phyloP scores from a whole-genome alignment of 2,113 vertebrate genomes.

The Paratilapia polleni region DNA sequence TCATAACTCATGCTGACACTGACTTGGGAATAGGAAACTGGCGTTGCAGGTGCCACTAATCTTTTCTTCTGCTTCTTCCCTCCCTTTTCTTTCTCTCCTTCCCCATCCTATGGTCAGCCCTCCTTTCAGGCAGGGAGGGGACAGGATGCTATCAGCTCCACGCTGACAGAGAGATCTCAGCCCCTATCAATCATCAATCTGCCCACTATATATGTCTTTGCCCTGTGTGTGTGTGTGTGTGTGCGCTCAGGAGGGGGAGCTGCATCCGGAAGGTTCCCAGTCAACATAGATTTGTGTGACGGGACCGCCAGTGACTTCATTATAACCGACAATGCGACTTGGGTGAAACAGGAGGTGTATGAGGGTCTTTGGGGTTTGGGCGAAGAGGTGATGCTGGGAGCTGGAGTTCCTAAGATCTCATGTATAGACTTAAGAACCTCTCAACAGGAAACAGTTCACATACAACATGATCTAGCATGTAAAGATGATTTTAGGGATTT shows the following conservation, averaged over 20 bases:
- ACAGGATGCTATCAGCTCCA: slow-evolving; percentile 58
- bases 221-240: slow-evolving; percentile 49
- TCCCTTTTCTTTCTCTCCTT: slow-evolving; percentile 2
- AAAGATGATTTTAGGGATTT: neutral
- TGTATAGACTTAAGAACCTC: neutral
- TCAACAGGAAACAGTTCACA: slow-evolving; percentile 1
- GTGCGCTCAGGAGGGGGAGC: slow-evolving; percentile 19
- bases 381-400: slow-evolving; percentile 41
- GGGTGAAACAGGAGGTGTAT: slow-evolving; percentile 38
- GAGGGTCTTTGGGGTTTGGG: slow-evolving; percentile 36
- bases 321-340: slow-evolving; percentile 62
- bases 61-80: slow-evolving; percentile 23
- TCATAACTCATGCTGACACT: slow-evolving; percentile 56
- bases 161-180: slow-evolving; percentile 78
- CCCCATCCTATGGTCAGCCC: slow-evolving; percentile 23
- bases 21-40: slow-evolving; percentile 43
- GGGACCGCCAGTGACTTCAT: slow-evolving; percentile 69
- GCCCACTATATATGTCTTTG: slow-evolving; percentile 71
- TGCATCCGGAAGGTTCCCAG: slow-evolving; percentile 77
- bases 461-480: slow-evolving; percentile 26
- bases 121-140: slow-evolving; percentile 59
- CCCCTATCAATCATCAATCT: slow-evolving; percentile 80
- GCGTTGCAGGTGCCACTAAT: slow-evolving; percentile 63
- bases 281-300: slow-evolving; percentile 79
- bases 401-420: slow-evolving; percentile 9